Conservation (phyloP, 1,140 invertebrate species). For the Bombus terrestris region DNA sequence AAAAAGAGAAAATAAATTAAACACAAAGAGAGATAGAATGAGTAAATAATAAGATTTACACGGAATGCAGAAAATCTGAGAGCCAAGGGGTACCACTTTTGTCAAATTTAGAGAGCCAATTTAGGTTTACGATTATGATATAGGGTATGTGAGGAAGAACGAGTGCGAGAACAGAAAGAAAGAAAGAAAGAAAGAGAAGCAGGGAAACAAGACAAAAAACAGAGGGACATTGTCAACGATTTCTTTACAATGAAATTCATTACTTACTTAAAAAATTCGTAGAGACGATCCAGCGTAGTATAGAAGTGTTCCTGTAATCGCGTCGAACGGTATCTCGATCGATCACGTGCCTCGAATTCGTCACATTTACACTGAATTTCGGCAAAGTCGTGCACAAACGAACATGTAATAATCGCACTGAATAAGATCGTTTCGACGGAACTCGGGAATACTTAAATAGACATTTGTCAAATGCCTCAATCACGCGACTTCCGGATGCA, state of each 20-base stretch:
- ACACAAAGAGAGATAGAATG: slow-evolving; percentile 22
- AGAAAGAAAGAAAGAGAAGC: neutral
- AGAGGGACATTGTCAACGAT: slow-evolving; percentile 29
- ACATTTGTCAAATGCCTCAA: neutral
- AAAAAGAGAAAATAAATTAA: slow-evolving; percentile 7
- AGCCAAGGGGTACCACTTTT: slow-evolving; percentile 69
- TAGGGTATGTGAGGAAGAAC: slow-evolving; percentile 32
- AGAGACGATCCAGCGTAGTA: slow-evolving; percentile 36
- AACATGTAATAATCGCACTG: neutral
- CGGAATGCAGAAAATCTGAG: slow-evolving; percentile 28
- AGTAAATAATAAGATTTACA: slow-evolving; percentile 1
- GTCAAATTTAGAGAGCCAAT: slow-evolving; percentile 67
- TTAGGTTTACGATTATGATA: slow-evolving; percentile 62
- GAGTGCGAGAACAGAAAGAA: slow-evolving; percentile 7
- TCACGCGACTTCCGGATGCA: neutral
- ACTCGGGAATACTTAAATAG: slow-evolving; percentile 1
- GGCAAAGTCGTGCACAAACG: neutral
- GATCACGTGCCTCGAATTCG: slow-evolving; percentile 41
- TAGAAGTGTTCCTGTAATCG: slow-evolving; percentile 42
- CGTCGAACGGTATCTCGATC: slow-evolving; percentile 40
- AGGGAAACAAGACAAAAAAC: neutral
- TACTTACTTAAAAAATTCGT: slow-evolving; percentile 40
- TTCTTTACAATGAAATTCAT: slow-evolving; percentile 50
- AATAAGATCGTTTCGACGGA: neutral
- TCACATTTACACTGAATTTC: neutral